These are phyloP conservation scores for Cyanoderma ruficeps DNA, from an alignment of 2,113 vertebrate genomes.

Conservation along the genomic window DNA sequence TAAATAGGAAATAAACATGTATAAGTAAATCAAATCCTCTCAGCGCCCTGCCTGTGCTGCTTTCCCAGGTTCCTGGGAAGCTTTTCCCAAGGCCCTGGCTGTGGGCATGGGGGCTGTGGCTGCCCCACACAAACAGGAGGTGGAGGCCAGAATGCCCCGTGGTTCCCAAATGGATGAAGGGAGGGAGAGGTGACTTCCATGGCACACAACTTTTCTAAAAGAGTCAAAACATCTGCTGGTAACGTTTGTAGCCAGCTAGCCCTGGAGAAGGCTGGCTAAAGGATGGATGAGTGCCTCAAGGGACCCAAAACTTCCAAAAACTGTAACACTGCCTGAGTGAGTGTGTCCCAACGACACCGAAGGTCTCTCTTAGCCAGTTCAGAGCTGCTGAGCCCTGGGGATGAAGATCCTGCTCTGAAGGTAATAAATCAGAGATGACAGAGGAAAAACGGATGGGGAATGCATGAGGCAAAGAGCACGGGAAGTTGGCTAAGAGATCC, in stretches of 20 bases:
- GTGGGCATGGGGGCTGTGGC: background rate
- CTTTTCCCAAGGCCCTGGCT: background rate
- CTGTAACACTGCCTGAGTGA: background rate
- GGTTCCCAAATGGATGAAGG: background rate
- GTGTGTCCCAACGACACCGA: background rate
- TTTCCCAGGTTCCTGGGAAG: background rate
- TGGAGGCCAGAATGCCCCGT: rapidly evolving
- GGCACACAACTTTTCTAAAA: background rate
- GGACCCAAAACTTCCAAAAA: background rate
- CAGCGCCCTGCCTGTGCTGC: background rate
- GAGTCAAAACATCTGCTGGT: background rate
- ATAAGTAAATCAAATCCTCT: background rate
- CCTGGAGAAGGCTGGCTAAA: background rate
- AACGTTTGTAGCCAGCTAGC: background rate
- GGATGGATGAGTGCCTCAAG: background rate
- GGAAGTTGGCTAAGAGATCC: background rate
- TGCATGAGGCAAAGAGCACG: rapidly evolving
- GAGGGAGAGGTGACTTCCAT: background rate
- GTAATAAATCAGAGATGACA: conserved; percentile 8
- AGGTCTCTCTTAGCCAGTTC: background rate
- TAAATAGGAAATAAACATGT: no score
- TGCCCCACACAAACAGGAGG: rapidly evolving
- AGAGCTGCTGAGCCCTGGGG: background rate
- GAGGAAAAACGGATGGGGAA: background rate
- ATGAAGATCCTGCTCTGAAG: background rate